Conservation (phyloP, 2,113 vertebrate genomes). For the Stigmatopora argus region DNA sequence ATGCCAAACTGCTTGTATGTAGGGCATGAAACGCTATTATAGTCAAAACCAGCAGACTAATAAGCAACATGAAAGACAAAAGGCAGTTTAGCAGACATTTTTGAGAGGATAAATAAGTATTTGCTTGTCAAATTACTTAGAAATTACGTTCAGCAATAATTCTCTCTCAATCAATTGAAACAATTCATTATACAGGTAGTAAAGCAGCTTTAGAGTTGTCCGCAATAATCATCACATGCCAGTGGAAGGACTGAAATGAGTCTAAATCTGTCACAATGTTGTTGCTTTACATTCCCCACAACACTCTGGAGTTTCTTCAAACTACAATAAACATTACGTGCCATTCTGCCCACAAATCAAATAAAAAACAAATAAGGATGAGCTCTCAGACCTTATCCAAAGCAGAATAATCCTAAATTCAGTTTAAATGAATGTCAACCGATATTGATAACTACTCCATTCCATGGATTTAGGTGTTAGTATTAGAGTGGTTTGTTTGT, state of each 20-base stretch:
- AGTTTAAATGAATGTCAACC: too few relatives aligned
- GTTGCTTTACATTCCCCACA: neutral
- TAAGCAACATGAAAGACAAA: neutral
- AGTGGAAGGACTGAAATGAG: neutral
- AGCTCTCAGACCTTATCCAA: too few relatives aligned
- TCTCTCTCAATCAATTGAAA: neutral
- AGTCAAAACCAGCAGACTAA: neutral
- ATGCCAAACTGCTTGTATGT: too few relatives aligned
- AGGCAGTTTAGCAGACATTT: neutral
- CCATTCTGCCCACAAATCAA: too few relatives aligned
- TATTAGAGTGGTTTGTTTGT: too few relatives aligned
- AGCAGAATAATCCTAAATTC: too few relatives aligned
- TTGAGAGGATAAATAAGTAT: neutral
- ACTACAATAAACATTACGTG: too few relatives aligned
- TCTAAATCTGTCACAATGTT: neutral
- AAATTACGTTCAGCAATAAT: neutral
- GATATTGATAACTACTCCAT: too few relatives aligned
- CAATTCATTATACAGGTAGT: neutral
- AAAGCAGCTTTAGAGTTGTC: neutral
- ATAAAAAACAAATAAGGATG: too few relatives aligned
- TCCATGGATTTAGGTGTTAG: too few relatives aligned
- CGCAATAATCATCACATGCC: slow-evolving; percentile 1
- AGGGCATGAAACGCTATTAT: neutral
- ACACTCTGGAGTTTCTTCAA: too few relatives aligned
- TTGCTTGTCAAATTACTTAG: neutral